Conservation (phyloP, 2,888 invertebrate genomes). For the Pheosia gnoma region DNA sequence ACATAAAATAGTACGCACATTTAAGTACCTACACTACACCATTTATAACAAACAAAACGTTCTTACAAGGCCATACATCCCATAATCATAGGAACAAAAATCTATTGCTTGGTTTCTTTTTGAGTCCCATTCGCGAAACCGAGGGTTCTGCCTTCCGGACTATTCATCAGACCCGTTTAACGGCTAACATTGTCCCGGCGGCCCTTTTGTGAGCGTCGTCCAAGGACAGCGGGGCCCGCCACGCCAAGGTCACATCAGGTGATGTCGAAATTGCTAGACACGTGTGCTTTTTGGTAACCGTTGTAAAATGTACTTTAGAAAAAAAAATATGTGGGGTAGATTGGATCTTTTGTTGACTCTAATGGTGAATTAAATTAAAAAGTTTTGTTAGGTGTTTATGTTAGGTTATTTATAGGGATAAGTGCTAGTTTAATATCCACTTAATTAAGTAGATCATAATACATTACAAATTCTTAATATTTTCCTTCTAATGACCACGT, state of each 20-base stretch:
- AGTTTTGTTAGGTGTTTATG: too few species aligned
- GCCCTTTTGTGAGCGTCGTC: constrained; percentile 40
- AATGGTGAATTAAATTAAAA: too few species aligned
- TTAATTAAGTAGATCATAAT: too few species aligned
- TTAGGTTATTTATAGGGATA: too few species aligned
- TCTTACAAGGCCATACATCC: not conserved
- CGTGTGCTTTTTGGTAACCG: constrained; percentile 3
- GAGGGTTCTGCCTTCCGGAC: constrained; percentile 40
- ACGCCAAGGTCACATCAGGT: constrained; percentile 45
- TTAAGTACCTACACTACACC: too few species aligned
- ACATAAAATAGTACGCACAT: too few species aligned
- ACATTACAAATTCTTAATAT: too few species aligned
- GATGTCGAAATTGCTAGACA: constrained; percentile 17
- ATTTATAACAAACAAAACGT: not conserved
- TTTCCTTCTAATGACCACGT: too few species aligned
- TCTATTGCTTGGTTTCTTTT: not conserved
- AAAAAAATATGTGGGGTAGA: not conserved
- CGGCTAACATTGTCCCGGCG: constrained; percentile 41
- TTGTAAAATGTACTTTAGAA: not conserved
- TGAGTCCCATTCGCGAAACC: constrained; percentile 13
- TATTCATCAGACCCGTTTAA: constrained; percentile 46
- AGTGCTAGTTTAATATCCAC: too few species aligned
- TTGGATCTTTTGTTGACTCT: not conserved
- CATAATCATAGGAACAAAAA: not conserved
- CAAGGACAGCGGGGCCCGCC: constrained; percentile 39